Base-by-base conservation (phyloP, 2,797 vertebrate species). In the Lithobates sylvaticus region DNA sequence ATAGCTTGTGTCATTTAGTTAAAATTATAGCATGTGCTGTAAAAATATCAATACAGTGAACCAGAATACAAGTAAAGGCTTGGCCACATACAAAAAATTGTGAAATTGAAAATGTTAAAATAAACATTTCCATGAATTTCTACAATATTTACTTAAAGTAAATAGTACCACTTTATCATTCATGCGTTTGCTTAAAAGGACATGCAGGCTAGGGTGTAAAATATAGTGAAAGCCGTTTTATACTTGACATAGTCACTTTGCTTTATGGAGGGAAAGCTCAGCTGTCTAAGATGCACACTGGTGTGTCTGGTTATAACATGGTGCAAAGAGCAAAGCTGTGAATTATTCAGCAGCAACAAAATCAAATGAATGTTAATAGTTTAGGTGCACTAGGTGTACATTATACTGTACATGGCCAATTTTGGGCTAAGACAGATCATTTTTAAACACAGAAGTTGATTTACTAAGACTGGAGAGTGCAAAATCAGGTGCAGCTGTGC, bases 161-260 rank as follows among this genome's bases (percentile, higher is more conserved):
- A 67, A 67, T 29, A 1, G n/a, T 67, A 83, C 23, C 54, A 73
- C 18, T 65, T 70, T 64, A 65, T 50, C 83, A 83, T 73, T 61
- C 42, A 78, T 47, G 36, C 73, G n/a, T 36, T 76, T 77, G 34
- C 29, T 73, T 67, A 78, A 64, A 78, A 18, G 64, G 64, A 70
- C 12, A 13, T 70, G 75, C 32, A 39, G 34, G 21, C 26, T n/a
- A 44, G 68, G 34, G 15, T 78, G n/a, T 64, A 44, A 78, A 44
- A 81, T 10, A 64, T 10, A 50, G 10, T 72, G 61, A 34, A 81
- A 47, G 69, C 10, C n/a, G 26, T 13, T 74, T 74, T 15, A 34
- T 50, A 74, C 3, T 26, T 27, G 42, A 26, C 39, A 74, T 36
- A 81, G 58, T 39, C 39, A 80, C 39, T 64, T 47, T 36, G 34